phyloP scores from a whole-genome alignment of 2,113 vertebrate species.

The Gavialis gangeticus region DNA sequence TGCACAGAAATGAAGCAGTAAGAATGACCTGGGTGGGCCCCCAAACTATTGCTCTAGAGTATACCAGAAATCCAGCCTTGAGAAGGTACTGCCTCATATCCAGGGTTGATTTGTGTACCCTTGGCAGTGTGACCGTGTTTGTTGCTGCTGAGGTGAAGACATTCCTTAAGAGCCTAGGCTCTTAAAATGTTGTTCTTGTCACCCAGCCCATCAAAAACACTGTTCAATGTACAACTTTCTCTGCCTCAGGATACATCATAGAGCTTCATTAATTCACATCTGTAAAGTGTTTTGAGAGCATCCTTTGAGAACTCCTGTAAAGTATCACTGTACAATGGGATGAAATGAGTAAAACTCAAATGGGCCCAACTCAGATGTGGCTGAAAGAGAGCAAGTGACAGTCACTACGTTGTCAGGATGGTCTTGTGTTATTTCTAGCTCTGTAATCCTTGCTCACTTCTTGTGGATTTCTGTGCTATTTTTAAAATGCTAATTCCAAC shows the following conservation, averaged over 20 bases:
- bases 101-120: no score
- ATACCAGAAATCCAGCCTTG: no score
- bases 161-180: background rate
- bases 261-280: background rate
- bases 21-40: no score
- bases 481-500: constrained; percentile 45
- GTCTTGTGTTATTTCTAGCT: constrained; percentile 1
- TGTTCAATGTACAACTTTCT: no score
- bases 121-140: no score
- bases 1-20: no score
- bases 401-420: background rate
- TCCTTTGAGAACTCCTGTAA: background rate
- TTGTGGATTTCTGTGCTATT: constrained; percentile 32
- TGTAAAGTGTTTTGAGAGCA: background rate
- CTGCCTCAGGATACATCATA: background rate
- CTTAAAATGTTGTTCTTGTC: background rate
- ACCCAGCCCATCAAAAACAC: no score
- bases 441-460: background rate
- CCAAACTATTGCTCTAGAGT: no score
- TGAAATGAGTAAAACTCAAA: background rate
- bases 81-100: no score
- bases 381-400: background rate
- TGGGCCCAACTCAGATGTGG: background rate
- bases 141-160: no score
- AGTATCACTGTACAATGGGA: background rate